phyloP scores from a whole-genome alignment of 2,888 invertebrate species.

The Tridacna gigas region DNA sequence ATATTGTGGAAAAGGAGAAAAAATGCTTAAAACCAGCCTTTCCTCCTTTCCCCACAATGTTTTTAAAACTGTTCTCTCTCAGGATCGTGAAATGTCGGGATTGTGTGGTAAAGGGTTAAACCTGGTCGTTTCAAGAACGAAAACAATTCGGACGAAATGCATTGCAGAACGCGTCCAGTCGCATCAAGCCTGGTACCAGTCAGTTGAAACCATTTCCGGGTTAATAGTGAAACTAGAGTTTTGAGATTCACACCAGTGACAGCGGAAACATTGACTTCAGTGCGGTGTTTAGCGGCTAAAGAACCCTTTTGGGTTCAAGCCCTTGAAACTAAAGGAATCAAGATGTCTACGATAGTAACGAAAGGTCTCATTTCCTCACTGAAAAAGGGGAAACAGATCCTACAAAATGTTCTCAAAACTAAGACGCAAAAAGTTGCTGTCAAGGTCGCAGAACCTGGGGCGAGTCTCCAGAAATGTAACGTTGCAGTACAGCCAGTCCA shows the following conservation, averaged over 20 bases:
- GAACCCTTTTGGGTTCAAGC: constrained; percentile 54
- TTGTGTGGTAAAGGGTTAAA: too few species aligned
- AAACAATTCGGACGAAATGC: too few species aligned
- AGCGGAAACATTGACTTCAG: constrained; percentile 8
- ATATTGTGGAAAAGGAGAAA: too few species aligned
- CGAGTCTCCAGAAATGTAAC: neutral
- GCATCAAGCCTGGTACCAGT: too few species aligned
- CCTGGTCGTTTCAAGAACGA: too few species aligned
- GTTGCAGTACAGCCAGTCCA: neutral
- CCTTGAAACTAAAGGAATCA: constrained; percentile 28
- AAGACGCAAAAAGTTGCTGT: constrained; percentile 50
- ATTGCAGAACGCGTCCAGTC: too few species aligned
- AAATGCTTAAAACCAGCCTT: too few species aligned
- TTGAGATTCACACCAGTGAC: neutral
- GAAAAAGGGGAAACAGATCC: constrained; percentile 51
- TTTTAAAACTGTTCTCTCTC: too few species aligned
- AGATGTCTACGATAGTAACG: constrained; percentile 42
- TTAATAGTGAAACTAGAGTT: too few species aligned
- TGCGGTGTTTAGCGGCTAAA: constrained; percentile 35
- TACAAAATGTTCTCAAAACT: constrained; percentile 49
- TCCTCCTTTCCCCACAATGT: too few species aligned
- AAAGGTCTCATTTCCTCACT: constrained; percentile 28
- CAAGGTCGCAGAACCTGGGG: constrained; percentile 41
- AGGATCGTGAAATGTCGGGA: too few species aligned
- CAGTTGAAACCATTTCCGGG: too few species aligned